Conservation (phyloP, 2,113 vertebrate species). For the Microtus richardsoni region DNA sequence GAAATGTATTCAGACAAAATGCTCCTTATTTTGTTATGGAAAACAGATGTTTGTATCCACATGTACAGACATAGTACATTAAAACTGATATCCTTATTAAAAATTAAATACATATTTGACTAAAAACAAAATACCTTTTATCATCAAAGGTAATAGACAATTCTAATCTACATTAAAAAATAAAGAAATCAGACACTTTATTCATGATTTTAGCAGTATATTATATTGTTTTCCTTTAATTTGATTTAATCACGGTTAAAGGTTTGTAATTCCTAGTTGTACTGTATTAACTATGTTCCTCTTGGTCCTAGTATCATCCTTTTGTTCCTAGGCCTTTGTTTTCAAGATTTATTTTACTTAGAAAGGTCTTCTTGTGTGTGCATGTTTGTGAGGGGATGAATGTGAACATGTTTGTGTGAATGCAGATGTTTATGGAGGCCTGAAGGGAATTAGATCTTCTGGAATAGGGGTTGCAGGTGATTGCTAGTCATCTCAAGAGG, state of each 20-base stretch:
- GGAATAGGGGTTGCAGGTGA: background rate
- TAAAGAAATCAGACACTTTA: background rate
- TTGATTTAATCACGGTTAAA: background rate
- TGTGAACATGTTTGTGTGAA: no score
- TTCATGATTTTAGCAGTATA: background rate
- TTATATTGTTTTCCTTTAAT: background rate
- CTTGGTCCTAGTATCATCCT: background rate
- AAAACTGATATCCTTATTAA: background rate
- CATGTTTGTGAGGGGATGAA: fast-evolving
- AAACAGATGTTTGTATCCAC: background rate
- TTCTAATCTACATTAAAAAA: background rate
- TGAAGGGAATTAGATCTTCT: background rate
- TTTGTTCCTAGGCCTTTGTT: background rate
- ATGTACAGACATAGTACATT: background rate
- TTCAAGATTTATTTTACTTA: background rate
- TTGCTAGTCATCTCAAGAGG: no score
- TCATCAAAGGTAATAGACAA: background rate
- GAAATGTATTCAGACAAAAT: background rate
- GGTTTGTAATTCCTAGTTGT: background rate
- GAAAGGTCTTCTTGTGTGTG: background rate
- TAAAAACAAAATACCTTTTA: background rate
- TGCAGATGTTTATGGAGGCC: background rate
- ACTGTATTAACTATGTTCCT: background rate
- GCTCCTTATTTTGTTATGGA: background rate
- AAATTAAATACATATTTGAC: background rate